Evolutionary conservation across 2,113 vertebrate genomes (phyloP), one percentile per base, ranked within the genome.

Genomic region (Columbina picui): DNA sequence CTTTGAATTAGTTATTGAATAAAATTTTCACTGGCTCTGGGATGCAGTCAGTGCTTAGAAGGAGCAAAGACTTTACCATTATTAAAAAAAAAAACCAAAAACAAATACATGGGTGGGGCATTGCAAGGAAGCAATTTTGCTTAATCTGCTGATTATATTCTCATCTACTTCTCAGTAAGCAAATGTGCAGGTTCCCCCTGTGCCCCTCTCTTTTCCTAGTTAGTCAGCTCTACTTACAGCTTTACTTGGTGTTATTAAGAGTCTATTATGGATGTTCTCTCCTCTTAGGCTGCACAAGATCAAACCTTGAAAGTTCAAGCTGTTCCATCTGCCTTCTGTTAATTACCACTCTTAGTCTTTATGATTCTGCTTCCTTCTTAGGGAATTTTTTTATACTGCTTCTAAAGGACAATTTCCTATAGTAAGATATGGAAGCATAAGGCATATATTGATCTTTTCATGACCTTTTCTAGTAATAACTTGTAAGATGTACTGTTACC

Each of bases 401-500:
- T 87, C 81, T 94, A 80, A 88, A 97, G 71, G 77, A 95, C 68
- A 91, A 65, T 91, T 92, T 94, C 82, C 73, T 77, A 70, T 36
- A 80, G 78, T 61, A 94, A 81, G 80, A 81, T 89, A 71, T 78
- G 84, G 91, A 95, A 86, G 86, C 79, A 84, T 84, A 94, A 90
- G 83, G 87, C 49, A 75, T 26, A 27, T 91, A 89, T 89, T 89
- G 85, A 93, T 92, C 90, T 96, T 97, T 93, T 53, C 32, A 10
- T 97, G 96, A 97, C 94, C 96, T 97, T 96, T 96, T 75, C 91
- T 55, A 56, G 88, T 87, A 95, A 95, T 85, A 95, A 88, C 71
- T 26, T 78, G 60, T 67, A 74, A 93, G 76, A 86, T 52, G 17
- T 81, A 81, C 47, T 79, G n/a, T 59, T 95, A 45, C 45, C 56